Conservation (phyloP, 2,888 invertebrate genomes). For the Incurvaria masculella region DNA sequence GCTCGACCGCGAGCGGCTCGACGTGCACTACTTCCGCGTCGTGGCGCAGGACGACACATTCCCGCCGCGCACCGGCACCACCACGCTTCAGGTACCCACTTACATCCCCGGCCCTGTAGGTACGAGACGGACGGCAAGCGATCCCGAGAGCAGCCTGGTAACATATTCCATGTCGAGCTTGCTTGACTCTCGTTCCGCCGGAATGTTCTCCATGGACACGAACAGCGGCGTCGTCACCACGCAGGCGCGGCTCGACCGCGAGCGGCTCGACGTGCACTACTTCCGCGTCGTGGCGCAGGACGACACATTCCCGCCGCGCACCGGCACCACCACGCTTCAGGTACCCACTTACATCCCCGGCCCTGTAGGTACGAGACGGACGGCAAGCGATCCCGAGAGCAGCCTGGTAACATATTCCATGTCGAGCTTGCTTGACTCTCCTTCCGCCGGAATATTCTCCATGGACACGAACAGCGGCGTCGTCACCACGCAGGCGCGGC, state of each 20-base stretch:
- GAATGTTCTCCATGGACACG: constrained; percentile 82
- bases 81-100: constrained; percentile 66
- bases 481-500: constrained; percentile 76
- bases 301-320: constrained; percentile 81
- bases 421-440: constrained; percentile 79
- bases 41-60: constrained; percentile 86
- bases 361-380: too few relatives aligned
- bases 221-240: constrained; percentile 84
- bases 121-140: too few relatives aligned
- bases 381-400: constrained; percentile 87
- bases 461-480: constrained; percentile 82
- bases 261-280: constrained; percentile 87
- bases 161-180: constrained; percentile 85
- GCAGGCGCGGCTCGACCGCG: constrained; percentile 79
- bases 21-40: constrained; percentile 89
- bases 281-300: constrained; percentile 89
- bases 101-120: too few relatives aligned
- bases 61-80: constrained; percentile 86
- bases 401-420: constrained; percentile 85
- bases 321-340: constrained; percentile 86
- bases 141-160: constrained; percentile 83
- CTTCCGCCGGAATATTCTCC: constrained; percentile 85
- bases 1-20: constrained; percentile 84
- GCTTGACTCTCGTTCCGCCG: constrained; percentile 84
- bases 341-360: too few relatives aligned